A percentile compares a stretch with the other conserved stretches of the same genome.
phyloP scores from a whole-genome alignment of 2,797 vertebrate genomes.

The Lacerta viridis region DNA sequence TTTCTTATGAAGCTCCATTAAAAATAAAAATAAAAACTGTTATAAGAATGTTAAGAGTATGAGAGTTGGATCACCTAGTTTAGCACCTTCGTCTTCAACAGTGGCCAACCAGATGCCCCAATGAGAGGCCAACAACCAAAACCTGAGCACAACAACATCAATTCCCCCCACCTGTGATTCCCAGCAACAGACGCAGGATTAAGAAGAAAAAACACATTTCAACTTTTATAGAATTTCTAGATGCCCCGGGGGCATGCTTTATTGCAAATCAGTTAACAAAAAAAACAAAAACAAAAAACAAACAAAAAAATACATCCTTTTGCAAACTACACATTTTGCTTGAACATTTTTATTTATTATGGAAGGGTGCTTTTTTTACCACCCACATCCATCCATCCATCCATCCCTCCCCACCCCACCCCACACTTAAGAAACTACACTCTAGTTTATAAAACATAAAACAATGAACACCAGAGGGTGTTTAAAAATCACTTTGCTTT shows the following conservation, averaged over 20 bases:
- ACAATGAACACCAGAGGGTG: slow-evolving; percentile 81
- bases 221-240: slow-evolving; percentile 76
- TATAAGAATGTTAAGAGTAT: too few species aligned
- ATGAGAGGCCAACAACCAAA: too few species aligned
- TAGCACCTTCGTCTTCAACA: too few species aligned
- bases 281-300: slow-evolving; percentile 87
- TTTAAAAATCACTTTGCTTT: slow-evolving; percentile 74
- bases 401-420: slow-evolving; percentile 45
- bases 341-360: slow-evolving; percentile 83
- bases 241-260: slow-evolving; percentile 85
- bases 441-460: slow-evolving; percentile 89
- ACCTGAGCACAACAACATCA: too few species aligned
- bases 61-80: too few species aligned
- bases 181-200: background rate
- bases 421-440: slow-evolving; percentile 80
- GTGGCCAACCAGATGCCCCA: too few species aligned
- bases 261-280: slow-evolving; percentile 93
- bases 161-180: too few species aligned
- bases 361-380: slow-evolving; percentile 75
- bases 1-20: too few species aligned
- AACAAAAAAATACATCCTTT: slow-evolving; percentile 85
- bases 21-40: too few species aligned
- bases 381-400: slow-evolving; percentile 17
- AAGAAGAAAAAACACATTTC: background rate
- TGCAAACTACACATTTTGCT: slow-evolving; percentile 90